Percentiles rank a stretch among this genome's conserved stretches.
Evolutionary conservation across 2,888 invertebrate genomes (phyloP).

Genomic region (Polymixis lichenea): DNA sequence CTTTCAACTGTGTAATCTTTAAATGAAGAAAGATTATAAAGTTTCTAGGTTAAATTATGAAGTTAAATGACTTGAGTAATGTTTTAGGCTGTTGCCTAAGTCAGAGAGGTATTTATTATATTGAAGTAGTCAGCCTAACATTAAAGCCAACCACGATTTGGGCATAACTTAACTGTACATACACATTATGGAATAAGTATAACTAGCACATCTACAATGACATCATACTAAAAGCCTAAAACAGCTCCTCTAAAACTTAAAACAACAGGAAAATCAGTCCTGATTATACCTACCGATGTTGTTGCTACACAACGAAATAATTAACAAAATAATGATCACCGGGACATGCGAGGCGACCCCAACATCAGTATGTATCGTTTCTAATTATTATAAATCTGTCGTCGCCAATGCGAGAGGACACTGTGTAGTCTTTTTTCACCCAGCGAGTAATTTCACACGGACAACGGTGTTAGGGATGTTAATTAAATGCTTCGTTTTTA

Average conservation of each 20-base stretch:
- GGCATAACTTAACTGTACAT: neutral
- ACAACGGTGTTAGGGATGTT: conserved; percentile 80
- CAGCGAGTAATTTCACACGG: conserved; percentile 81
- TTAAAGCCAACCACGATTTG: neutral
- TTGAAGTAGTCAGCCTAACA: neutral
- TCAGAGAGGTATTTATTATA: neutral
- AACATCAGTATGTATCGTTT: conserved; percentile 74
- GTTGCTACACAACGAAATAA: conserved; percentile 18
- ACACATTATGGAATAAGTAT: neutral
- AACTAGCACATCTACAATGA: neutral
- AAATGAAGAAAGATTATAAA: neutral
- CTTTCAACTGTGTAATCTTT: neutral
- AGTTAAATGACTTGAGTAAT: neutral
- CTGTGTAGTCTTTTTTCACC: conserved; percentile 82
- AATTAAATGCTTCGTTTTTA: conserved; percentile 74
- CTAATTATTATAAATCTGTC: conserved; percentile 90
- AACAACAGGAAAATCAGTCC: conserved; percentile 1
- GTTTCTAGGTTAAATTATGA: neutral
- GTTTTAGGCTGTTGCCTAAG: neutral
- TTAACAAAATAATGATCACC: conserved; percentile 8
- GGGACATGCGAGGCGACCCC: conserved; percentile 2
- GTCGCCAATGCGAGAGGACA: conserved; percentile 77
- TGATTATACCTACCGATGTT: neutral
- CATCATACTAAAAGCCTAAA: neutral
- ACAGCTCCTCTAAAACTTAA: neutral